Evolutionary conservation across 2,113 vertebrate species (phyloP).

Genomic region (Nycticorax nycticorax): DNA sequence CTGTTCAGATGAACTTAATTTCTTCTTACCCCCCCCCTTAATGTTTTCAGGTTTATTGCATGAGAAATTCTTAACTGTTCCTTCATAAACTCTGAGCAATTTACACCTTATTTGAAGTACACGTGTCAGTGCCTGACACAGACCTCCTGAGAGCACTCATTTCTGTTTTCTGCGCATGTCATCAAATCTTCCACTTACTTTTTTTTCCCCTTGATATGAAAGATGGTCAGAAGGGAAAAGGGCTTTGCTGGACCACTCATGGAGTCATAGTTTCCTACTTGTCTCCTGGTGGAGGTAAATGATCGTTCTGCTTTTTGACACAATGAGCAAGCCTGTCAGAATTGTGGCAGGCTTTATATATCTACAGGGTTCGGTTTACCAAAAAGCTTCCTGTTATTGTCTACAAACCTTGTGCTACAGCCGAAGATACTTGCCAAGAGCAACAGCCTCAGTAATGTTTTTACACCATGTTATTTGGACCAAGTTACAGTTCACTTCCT

Average conservation of each 20-base stretch:
- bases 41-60: neutral
- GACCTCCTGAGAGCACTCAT: neutral
- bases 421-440: neutral
- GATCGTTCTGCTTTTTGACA: neutral
- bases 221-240: neutral
- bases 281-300: neutral
- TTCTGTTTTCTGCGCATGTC: neutral
- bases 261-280: neutral
- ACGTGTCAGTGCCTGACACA: neutral
- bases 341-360: neutral
- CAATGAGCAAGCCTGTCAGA: neutral
- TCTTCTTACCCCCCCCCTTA: neutral
- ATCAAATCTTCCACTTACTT: neutral
- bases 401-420: slow-evolving; percentile 4
- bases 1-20: neutral
- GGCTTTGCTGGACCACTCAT: neutral
- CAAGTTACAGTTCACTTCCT: slow-evolving; percentile 45
- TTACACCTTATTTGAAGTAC: neutral
- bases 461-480: slow-evolving; percentile 34
- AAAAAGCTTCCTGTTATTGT: slow-evolving; percentile 48
- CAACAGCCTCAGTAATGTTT: slow-evolving; percentile 24
- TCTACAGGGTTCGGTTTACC: neutral
- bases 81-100: neutral
- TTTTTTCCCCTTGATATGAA: neutral
- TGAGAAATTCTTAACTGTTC: neutral